Percentiles rank a stretch among this genome's conserved stretches.
Evolutionary conservation across 2,888 invertebrate species (phyloP).

Genomic region (Ischnura elegans): DNA sequence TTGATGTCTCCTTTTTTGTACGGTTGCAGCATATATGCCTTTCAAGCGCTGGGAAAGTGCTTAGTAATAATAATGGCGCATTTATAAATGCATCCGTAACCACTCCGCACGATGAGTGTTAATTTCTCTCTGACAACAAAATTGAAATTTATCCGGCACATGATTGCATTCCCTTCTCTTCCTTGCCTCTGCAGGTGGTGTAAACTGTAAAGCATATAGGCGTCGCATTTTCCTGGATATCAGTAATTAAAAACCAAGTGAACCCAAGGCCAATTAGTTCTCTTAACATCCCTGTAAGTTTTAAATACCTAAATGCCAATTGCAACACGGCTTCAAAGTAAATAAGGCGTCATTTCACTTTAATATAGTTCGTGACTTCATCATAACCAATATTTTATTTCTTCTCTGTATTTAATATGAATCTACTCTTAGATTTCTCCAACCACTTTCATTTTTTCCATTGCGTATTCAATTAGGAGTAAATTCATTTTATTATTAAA

Average conservation of each 20-base stretch:
- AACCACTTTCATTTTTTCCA: too few relatives aligned
- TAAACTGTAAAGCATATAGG: not conserved
- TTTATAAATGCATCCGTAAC: constrained; percentile 45
- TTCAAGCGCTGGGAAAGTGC: constrained; percentile 45
- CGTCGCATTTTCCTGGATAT: not conserved
- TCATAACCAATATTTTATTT: not conserved
- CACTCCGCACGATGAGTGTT: constrained; percentile 20
- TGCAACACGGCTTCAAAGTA: too few relatives aligned
- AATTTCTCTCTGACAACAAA: constrained; percentile 32
- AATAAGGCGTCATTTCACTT: too few relatives aligned
- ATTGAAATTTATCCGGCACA: constrained; percentile 45
- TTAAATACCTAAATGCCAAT: too few relatives aligned
- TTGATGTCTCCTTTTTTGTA: constrained; percentile 6
- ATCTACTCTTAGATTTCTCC: too few relatives aligned
- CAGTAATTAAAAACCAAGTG: constrained; percentile 25
- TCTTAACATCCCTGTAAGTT: too few relatives aligned
- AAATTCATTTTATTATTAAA: too few relatives aligned
- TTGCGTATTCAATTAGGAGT: too few relatives aligned
- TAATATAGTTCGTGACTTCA: not conserved
- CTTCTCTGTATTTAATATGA: too few relatives aligned
- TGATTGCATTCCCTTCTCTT: not conserved
- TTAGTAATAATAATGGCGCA: constrained; percentile 51
- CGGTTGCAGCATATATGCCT: not conserved
- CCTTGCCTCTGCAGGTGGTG: not conserved
- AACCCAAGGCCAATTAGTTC: not conserved